Percentiles rank a stretch among this genome's conserved stretches.
phyloP scores from a whole-genome alignment of 2,888 invertebrate genomes.

The Leuctra nigra region DNA sequence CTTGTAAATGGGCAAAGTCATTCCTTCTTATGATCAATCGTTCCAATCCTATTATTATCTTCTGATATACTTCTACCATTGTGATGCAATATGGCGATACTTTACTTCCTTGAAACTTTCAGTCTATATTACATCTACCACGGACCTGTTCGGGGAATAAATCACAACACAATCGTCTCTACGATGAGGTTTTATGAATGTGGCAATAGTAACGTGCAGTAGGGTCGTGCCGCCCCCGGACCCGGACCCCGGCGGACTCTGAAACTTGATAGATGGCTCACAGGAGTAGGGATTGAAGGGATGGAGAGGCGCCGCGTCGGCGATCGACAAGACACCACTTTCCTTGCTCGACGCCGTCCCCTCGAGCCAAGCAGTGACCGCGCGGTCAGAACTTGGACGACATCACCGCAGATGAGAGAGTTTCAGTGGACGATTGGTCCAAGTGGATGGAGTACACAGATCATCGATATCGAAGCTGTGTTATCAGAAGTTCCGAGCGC shows the following conservation, averaged over 20 bases:
- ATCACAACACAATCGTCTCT: constrained; percentile 1
- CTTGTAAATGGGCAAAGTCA: too few species aligned
- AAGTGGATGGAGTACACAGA: too few species aligned
- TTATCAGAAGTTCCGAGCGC: too few species aligned
- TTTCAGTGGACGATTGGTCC: too few species aligned
- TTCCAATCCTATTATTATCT: too few species aligned
- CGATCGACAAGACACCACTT: not conserved
- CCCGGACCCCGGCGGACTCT: not conserved
- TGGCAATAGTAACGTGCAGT: not conserved
- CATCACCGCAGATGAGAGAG: not conserved
- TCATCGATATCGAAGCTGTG: too few species aligned
- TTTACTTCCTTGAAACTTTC: not conserved
- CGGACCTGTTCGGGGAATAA: not conserved
- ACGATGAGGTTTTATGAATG: not conserved
- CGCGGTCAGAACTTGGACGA: not conserved
- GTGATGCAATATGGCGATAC: too few species aligned
- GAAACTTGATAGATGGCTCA: not conserved
- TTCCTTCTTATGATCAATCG: too few species aligned
- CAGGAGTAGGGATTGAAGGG: not conserved
- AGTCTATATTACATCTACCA: constrained; percentile 1
- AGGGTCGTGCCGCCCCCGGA: not conserved
- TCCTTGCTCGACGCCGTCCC: too few species aligned
- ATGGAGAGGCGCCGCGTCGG: not conserved
- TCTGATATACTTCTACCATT: too few species aligned
- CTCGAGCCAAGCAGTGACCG: not conserved